Evolutionary conservation across 2,797 vertebrate genomes (phyloP).

Genomic region (Delichon dasypus): DNA sequence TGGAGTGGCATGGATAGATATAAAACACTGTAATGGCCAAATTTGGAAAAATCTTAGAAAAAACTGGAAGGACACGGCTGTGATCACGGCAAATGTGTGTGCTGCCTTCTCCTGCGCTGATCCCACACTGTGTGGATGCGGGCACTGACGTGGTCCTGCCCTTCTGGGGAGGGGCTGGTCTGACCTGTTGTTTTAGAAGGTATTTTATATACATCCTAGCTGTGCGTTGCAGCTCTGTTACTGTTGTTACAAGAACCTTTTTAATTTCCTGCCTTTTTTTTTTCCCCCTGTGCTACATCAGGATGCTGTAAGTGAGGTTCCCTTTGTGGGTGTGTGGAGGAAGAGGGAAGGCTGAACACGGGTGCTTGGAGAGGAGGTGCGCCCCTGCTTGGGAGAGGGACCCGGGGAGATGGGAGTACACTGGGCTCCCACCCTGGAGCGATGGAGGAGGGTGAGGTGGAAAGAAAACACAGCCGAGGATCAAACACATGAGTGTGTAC

Average conservation of each 20-base stretch:
- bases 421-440: background rate
- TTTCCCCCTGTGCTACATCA: background rate
- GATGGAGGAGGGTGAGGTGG: background rate
- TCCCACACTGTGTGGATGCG: rapidly evolving
- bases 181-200: background rate
- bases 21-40: background rate
- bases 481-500: background rate
- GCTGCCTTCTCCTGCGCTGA: background rate
- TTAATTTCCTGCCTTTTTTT: background rate
- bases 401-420: rapidly evolving
- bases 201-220: background rate
- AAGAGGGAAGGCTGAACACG: background rate
- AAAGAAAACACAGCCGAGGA: background rate
- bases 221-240: background rate
- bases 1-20: background rate
- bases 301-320: background rate
- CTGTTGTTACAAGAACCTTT: background rate
- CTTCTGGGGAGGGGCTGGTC: background rate
- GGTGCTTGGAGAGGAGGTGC: background rate
- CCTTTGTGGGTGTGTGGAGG: background rate
- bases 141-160: background rate
- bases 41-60: background rate
- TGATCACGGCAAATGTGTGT: rapidly evolving
- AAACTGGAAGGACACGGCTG: background rate
- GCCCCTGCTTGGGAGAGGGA: background rate